Evolutionary conservation across 2,888 invertebrate genomes (phyloP).

Genomic region (Hemithea aestivaria): DNA sequence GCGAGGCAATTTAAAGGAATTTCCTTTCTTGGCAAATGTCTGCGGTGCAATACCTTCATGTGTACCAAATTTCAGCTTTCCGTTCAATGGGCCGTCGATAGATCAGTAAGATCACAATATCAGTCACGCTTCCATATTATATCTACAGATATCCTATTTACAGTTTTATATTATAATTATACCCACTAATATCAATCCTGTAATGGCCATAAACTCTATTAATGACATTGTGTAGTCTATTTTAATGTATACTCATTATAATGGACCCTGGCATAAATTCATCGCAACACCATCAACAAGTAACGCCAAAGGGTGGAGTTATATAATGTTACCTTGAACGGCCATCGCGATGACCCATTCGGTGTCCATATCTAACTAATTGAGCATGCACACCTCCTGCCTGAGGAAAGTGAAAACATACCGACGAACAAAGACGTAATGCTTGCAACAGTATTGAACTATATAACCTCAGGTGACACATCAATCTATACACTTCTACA

Average conservation of each 20-base stretch:
- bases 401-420: conserved; percentile 74
- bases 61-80: too few species aligned
- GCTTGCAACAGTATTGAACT: conserved; percentile 75
- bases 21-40: too few species aligned
- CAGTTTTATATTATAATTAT: too few species aligned
- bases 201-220: too few species aligned
- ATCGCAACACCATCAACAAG: conserved; percentile 8
- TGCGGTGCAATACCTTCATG: too few species aligned
- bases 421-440: conserved; percentile 59
- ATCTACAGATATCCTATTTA: too few species aligned
- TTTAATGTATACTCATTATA: background rate
- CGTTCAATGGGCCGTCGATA: too few species aligned
- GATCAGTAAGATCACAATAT: too few species aligned
- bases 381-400: conserved; percentile 65
- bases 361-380: conserved; percentile 61
- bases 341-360: conserved; percentile 54
- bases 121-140: too few species aligned
- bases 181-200: too few species aligned
- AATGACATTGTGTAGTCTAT: too few species aligned
- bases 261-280: conserved; percentile 1
- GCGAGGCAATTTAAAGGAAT: too few species aligned
- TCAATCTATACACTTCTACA: conserved; percentile 58
- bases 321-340: conserved; percentile 61
- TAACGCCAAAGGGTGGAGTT: conserved; percentile 31
- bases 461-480: conserved; percentile 69